Evolutionary conservation across 2,888 invertebrate species (phyloP).

Genomic region (Clistopyga incitator): DNA sequence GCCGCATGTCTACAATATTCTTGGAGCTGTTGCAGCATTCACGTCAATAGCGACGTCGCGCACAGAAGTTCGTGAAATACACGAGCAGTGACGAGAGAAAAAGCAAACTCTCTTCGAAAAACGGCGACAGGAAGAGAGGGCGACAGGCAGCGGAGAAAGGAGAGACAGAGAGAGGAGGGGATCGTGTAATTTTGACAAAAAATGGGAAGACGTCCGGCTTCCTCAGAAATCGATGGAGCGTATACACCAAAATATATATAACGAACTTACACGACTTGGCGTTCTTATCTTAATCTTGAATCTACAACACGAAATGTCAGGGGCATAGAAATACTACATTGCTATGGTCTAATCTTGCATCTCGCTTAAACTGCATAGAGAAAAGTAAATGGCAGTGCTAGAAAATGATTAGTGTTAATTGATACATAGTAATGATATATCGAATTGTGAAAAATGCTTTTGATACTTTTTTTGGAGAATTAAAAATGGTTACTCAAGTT

Average conservation of each 20-base stretch:
- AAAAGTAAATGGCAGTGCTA: no score
- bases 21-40: conserved; percentile 8
- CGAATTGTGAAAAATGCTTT: no score
- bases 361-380: no score
- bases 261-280: neutral
- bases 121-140: neutral
- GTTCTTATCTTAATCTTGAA: neutral
- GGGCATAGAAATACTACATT: no score
- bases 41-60: conserved; percentile 36
- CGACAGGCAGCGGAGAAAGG: no score
- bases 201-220: neutral
- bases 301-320: neutral
- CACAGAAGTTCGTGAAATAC: neutral
- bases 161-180: no score
- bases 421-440: no score
- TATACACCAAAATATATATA: conserved; percentile 5
- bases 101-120: conserved; percentile 10
- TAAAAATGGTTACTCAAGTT: no score
- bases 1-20: conserved; percentile 35
- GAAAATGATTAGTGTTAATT: no score
- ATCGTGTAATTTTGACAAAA: neutral
- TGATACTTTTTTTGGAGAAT: no score
- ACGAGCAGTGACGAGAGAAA: neutral
- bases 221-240: neutral
- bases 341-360: no score